phyloP scores from a whole-genome alignment of 2,113 vertebrate genomes.

The Pterocles orientalis region DNA sequence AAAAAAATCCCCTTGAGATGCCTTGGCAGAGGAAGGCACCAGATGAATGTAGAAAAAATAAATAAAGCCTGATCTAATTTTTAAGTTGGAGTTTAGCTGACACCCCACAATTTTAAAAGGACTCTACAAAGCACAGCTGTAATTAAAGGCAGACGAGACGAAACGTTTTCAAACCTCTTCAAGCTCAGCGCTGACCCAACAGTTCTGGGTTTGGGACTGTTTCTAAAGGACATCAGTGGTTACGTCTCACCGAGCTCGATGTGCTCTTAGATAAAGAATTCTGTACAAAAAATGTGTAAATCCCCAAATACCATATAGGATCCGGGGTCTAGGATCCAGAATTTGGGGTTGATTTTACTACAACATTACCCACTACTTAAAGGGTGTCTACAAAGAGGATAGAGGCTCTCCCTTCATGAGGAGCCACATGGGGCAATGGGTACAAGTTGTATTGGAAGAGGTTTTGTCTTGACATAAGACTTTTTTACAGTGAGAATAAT shows the following conservation, averaged over 20 bases:
- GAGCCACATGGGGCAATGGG: background rate
- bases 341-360: background rate
- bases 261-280: background rate
- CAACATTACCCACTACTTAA: background rate
- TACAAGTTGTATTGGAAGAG: background rate
- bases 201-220: background rate
- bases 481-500: background rate
- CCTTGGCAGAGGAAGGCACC: slow-evolving; percentile 6
- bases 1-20: background rate
- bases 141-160: background rate
- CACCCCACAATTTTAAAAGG: background rate
- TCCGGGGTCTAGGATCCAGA: too few relatives aligned
- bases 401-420: background rate
- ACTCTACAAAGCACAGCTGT: background rate
- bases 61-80: background rate
- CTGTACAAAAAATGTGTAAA: background rate
- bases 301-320: background rate
- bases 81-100: slow-evolving; percentile 31
- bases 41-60: background rate
- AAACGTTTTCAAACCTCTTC: background rate
- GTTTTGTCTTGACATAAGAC: background rate
- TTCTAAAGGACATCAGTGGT: background rate
- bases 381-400: background rate
- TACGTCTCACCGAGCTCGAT: background rate
- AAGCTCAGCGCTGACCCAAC: background rate